Conservation (phyloP, 2,888 invertebrate species). For the Ernsta delagoae region DNA sequence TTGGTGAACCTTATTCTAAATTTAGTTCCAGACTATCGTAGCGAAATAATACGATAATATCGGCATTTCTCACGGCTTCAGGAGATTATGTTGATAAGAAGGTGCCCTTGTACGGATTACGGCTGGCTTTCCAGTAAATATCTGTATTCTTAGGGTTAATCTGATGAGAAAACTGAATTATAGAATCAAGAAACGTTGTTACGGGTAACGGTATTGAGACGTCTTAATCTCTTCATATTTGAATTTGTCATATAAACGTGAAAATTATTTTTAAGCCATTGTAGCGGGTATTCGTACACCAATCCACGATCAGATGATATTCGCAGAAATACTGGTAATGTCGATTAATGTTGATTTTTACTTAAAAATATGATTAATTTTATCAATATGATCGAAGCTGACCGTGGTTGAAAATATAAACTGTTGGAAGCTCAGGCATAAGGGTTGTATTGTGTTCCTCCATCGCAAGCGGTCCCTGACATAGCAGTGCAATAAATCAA, state of each 20-base stretch:
- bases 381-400: too few relatives aligned
- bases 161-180: conserved; percentile 22
- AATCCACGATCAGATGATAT: too few relatives aligned
- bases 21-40: conserved; percentile 18
- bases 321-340: too few relatives aligned
- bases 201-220: too few relatives aligned
- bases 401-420: background rate
- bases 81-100: conserved; percentile 31
- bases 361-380: too few relatives aligned
- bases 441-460: conserved; percentile 45
- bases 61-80: conserved; percentile 32
- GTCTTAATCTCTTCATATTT: too few relatives aligned
- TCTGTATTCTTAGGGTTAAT: conserved; percentile 14
- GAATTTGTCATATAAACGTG: too few relatives aligned
- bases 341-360: too few relatives aligned
- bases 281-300: too few relatives aligned
- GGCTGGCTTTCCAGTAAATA: conserved; percentile 25
- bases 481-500: conserved; percentile 72
- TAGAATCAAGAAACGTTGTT: too few relatives aligned
- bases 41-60: conserved; percentile 32
- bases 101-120: conserved; percentile 25
- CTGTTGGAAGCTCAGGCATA: conserved; percentile 1
- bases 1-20: background rate
- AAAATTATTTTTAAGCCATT: too few relatives aligned
- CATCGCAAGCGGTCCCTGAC: conserved; percentile 51